Evolutionary conservation across 2,797 vertebrate genomes (phyloP), one percentile per base, ranked within the genome.

Genomic region (Semotilus atromaculatus): DNA sequence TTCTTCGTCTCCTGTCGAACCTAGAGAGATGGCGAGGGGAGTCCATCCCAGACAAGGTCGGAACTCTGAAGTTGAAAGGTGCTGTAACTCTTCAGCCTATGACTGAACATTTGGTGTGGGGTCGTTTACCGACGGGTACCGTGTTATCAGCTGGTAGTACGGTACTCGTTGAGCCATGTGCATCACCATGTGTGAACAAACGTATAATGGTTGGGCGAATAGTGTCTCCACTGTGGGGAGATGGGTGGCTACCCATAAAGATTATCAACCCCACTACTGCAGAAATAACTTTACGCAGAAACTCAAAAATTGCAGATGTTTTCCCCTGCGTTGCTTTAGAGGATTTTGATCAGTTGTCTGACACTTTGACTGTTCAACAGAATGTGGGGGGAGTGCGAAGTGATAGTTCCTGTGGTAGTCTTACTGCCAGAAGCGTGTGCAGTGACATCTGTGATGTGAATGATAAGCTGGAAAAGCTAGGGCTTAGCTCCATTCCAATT

Each of bases 261-360:
- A 31, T 85, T 2, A 51, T 86, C 18, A 88, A 90, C 36, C 78
- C 72, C 0, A 71, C 70, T 6, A 3, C 48, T 0, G 81, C 58
- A 7, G 19, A 55, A 60, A 53, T 91, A 1, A 90, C 81, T 3
- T 18, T 89, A 14, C 81, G 23, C 29, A 23, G 34, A 2, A 91
- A 89, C 60, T 43, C n/a, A 13, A 90, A 80, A 29, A 2, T 88
- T 26, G 75, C 80, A 78, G 83, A 90, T 70, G 81, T 83, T 1
- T 85, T n/a, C 68, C 31, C 40, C 3, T 88, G 87, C 23, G 38
- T 76, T 6, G 84, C 86, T 3, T 4, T 87, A 7, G 68, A 88
- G 26, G 76, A 55, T 5, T 80, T 90, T 66, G 36, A 55, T 58
- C 19, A 10, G 29, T 29, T 26, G 7, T 40, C 29, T 58, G 14